Evolutionary conservation across 2,888 invertebrate species (phyloP).

Genomic region (Steinernema hermaphroditum): DNA sequence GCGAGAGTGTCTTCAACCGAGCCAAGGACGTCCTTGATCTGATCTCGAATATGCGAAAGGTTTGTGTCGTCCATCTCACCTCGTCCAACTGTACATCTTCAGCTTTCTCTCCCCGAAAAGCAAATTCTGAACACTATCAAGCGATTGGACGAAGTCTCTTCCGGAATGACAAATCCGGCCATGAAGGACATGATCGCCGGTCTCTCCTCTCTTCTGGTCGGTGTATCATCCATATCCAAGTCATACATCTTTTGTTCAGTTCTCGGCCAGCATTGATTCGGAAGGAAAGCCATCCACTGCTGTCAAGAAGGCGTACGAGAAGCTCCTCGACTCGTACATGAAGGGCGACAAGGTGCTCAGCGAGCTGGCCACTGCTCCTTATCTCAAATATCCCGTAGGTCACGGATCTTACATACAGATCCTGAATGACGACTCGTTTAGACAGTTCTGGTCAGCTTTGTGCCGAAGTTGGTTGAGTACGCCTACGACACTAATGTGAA

Average conservation of each 20-base stretch:
- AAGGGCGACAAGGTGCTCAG: constrained; percentile 17
- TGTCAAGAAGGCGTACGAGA: constrained; percentile 7
- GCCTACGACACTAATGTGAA: constrained; percentile 2
- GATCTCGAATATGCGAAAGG: constrained; percentile 18
- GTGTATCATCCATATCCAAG: background rate
- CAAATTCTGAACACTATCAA: background rate
- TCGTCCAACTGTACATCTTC: too few species aligned
- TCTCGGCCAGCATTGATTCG: background rate
- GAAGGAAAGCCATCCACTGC: background rate
- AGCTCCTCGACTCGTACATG: constrained; percentile 11
- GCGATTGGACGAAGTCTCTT: background rate
- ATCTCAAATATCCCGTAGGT: constrained; percentile 16
- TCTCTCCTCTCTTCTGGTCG: background rate
- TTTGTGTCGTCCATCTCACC: too few species aligned
- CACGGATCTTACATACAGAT: background rate
- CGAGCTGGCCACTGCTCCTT: constrained; percentile 14
- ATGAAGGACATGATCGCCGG: constrained; percentile 19
- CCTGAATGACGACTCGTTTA: too few species aligned
- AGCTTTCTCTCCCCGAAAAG: background rate
- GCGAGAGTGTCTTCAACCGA: constrained; percentile 15
- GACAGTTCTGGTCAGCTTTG: background rate
- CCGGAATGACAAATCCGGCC: constrained; percentile 5
- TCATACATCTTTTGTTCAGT: background rate
- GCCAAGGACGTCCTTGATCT: background rate
- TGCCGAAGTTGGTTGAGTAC: background rate